Conservation (phyloP, 2,113 vertebrate genomes). For the Vombatus ursinus region DNA sequence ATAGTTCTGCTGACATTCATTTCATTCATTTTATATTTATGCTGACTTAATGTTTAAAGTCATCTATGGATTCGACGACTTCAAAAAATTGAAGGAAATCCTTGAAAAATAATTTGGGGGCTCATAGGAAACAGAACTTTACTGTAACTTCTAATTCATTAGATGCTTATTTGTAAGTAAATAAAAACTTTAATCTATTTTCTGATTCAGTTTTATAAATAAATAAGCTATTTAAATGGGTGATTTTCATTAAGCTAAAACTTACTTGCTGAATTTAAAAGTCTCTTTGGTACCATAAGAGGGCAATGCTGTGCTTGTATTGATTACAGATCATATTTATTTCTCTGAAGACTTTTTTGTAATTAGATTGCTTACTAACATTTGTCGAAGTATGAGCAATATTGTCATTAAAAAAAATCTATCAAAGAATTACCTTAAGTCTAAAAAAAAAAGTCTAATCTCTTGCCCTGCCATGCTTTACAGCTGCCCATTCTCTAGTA, state of each 20-base stretch:
- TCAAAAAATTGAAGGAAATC: slow-evolving; percentile 66
- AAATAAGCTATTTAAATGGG: not conserved
- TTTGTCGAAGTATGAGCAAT: slow-evolving; percentile 21
- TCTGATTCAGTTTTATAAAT: slow-evolving; percentile 65
- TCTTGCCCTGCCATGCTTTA: not conserved
- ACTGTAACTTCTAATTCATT: slow-evolving; percentile 71
- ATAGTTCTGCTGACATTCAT: not conserved
- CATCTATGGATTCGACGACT: slow-evolving; percentile 79
- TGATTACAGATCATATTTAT: fast-evolving
- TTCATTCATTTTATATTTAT: slow-evolving; percentile 48
- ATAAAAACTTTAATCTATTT: slow-evolving; percentile 53
- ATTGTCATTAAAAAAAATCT: not conserved
- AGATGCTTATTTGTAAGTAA: slow-evolving; percentile 55
- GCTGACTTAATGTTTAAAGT: slow-evolving; percentile 55
- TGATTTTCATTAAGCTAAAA: slow-evolving; percentile 44
- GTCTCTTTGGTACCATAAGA: slow-evolving; percentile 47
- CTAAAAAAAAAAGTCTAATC: not conserved
- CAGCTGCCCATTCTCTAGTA: not conserved
- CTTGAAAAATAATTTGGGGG: slow-evolving; percentile 65
- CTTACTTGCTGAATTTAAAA: slow-evolving; percentile 47
- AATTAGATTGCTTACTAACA: not conserved
- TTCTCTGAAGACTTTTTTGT: not conserved
- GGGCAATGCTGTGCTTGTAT: slow-evolving; percentile 34
- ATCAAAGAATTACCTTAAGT: slow-evolving; percentile 32
- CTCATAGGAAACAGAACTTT: slow-evolving; percentile 45